Percentiles rank a stretch among this genome's conserved stretches.
These are phyloP conservation scores for Sialia sialis DNA, from an alignment of 2,113 vertebrate species.

Conservation along the genomic window DNA sequence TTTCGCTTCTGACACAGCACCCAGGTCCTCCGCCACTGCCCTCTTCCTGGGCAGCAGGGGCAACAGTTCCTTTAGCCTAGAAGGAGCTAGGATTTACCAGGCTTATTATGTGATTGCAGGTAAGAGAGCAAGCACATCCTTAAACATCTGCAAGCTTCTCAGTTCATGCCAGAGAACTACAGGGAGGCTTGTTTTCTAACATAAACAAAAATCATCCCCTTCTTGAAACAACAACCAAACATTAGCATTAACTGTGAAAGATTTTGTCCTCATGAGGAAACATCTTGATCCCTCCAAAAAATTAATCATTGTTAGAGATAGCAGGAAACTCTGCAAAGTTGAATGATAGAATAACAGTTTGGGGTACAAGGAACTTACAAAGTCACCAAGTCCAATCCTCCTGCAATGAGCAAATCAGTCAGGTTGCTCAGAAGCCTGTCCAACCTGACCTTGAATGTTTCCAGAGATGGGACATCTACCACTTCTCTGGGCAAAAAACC, in stretches of 20 bases:
- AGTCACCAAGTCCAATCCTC: background rate
- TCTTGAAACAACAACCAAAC: background rate
- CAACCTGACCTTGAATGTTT: background rate
- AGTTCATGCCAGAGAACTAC: background rate
- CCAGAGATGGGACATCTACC: background rate
- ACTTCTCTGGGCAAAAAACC: background rate
- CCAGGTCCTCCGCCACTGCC: background rate
- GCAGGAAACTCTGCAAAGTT: background rate
- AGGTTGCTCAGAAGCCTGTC: background rate
- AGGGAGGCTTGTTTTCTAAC: background rate
- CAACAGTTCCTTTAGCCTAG: background rate
- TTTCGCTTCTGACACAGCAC: background rate
- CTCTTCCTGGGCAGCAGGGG: background rate
- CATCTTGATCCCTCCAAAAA: background rate
- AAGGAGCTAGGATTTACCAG: background rate
- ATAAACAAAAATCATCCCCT: background rate
- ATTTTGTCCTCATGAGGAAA: background rate
- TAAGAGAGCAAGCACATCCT: background rate
- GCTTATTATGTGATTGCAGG: background rate
- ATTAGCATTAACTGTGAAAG: background rate
- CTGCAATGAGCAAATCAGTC: background rate
- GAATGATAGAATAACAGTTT: background rate
- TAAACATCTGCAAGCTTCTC: background rate
- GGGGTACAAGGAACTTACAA: background rate
- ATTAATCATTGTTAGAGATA: background rate